These are phyloP conservation scores for Drosophila histrio DNA, from an alignment of 2,888 invertebrate genomes.

Conservation along the genomic window DNA sequence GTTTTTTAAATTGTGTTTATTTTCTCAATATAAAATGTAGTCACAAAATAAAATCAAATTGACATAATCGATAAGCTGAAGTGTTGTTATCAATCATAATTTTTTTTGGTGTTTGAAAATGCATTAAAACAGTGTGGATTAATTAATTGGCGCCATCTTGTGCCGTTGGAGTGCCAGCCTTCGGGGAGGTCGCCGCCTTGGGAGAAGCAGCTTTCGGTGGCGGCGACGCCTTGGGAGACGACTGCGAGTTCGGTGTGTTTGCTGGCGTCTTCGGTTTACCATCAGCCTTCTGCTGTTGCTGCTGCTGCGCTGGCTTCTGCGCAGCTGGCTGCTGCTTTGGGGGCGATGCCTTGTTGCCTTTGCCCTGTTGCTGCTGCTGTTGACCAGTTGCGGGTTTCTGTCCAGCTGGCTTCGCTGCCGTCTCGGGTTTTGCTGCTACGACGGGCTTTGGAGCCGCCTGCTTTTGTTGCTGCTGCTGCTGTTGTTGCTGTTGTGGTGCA, in stretches of 20 bases:
- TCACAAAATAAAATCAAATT: conserved; percentile 49
- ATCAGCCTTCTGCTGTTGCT: conserved; percentile 28
- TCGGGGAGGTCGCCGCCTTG: conserved; percentile 56
- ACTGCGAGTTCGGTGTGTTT: conserved; percentile 41
- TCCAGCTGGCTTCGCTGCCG: conserved; percentile 29
- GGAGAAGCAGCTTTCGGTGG: conserved; percentile 83
- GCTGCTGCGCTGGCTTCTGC: conserved; percentile 24
- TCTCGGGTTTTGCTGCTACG: conserved; percentile 42
- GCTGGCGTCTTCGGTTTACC: conserved; percentile 69
- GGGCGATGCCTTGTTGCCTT: conserved; percentile 55
- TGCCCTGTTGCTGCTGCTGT: conserved; percentile 39
- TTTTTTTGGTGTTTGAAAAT: conserved; percentile 16
- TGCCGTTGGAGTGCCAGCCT: conserved; percentile 50
- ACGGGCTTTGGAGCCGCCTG: conserved; percentile 40
- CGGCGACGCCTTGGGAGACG: conserved; percentile 83
- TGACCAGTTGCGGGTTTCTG: conserved; percentile 26
- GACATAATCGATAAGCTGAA: conserved; percentile 20
- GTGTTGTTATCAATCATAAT: neutral
- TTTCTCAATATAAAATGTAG: conserved; percentile 50
- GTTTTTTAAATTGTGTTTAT: conserved; percentile 42
- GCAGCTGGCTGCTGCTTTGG: conserved; percentile 45
- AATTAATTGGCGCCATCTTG: conserved; percentile 46
- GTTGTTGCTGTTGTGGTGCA: conserved; percentile 28
- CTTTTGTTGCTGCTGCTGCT: conserved; percentile 36
- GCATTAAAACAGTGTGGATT: conserved; percentile 22